These are phyloP conservation scores for Pangasius sanitwongsei DNA, from an alignment of 2,797 vertebrate species.

Conservation along the genomic window DNA sequence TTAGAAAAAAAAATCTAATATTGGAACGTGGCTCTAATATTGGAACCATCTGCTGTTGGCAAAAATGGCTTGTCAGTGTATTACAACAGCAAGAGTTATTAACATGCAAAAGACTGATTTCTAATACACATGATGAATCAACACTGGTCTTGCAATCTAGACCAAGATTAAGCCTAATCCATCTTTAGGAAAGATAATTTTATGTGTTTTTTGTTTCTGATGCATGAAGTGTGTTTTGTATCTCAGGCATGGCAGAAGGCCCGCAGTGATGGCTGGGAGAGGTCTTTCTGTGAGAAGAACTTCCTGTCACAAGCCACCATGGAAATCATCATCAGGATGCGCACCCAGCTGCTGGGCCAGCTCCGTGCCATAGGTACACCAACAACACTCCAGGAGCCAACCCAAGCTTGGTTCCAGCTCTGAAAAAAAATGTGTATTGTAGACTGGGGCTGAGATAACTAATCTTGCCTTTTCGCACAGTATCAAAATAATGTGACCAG, in stretches of 20 bases:
- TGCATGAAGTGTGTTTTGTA: background rate
- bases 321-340: constrained; percentile 93
- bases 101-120: background rate
- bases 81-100: no score
- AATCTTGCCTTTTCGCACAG: background rate
- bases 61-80: no score
- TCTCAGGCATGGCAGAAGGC: constrained; percentile 93
- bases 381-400: background rate
- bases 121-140: background rate
- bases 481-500: background rate
- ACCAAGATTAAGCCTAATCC: background rate
- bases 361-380: constrained; percentile 89
- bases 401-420: background rate
- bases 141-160: background rate
- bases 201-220: background rate
- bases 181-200: background rate
- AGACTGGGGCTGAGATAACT: background rate
- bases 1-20: no score
- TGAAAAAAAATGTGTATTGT: background rate
- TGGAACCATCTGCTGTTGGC: background rate
- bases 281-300: constrained; percentile 93
- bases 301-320: constrained; percentile 93
- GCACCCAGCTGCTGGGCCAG: constrained; percentile 91
- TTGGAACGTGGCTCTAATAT: no score
- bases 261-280: constrained; percentile 88